Evolutionary conservation across 2,888 invertebrate species (phyloP).

Genomic region (Erebia palarica): DNA sequence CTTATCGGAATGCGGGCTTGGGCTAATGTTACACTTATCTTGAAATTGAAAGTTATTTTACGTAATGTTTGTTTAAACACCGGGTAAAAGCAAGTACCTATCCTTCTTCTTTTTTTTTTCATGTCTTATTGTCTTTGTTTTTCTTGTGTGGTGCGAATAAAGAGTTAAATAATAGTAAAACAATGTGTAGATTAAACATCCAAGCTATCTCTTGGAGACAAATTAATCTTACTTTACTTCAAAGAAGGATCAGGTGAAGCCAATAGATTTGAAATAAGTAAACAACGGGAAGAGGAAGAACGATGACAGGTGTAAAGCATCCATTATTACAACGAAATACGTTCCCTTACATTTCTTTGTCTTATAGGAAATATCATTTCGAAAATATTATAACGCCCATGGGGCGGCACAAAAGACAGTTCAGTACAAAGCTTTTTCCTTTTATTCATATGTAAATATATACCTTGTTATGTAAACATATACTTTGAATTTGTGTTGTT

Average conservation of each 20-base stretch:
- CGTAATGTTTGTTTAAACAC: slow-evolving; percentile 16
- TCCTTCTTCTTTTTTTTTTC: too few relatives aligned
- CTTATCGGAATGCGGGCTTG: slow-evolving; percentile 62
- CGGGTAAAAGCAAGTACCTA: neutral
- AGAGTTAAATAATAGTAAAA: neutral
- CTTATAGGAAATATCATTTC: slow-evolving; percentile 51
- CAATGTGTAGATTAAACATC: neutral
- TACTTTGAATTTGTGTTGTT: slow-evolving; percentile 33
- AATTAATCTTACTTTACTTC: slow-evolving; percentile 23
- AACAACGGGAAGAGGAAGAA: slow-evolving; percentile 46
- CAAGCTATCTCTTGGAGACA: neutral
- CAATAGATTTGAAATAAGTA: slow-evolving; percentile 48
- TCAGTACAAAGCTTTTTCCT: slow-evolving; percentile 52
- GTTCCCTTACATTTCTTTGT: slow-evolving; percentile 52
- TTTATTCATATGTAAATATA: slow-evolving; percentile 34
- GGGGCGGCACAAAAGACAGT: slow-evolving; percentile 53
- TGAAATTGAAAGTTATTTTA: slow-evolving; percentile 24
- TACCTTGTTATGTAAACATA: slow-evolving; percentile 35
- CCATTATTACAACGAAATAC: slow-evolving; percentile 59
- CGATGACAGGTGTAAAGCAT: slow-evolving; percentile 63
- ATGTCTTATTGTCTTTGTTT: too few relatives aligned
- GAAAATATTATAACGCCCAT: slow-evolving; percentile 48
- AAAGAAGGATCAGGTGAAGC: slow-evolving; percentile 28
- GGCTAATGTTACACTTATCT: slow-evolving; percentile 14
- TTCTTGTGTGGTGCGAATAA: too few relatives aligned